Base-by-base conservation (phyloP, 1,140 invertebrate genomes). In the Polyergus mexicanus region DNA sequence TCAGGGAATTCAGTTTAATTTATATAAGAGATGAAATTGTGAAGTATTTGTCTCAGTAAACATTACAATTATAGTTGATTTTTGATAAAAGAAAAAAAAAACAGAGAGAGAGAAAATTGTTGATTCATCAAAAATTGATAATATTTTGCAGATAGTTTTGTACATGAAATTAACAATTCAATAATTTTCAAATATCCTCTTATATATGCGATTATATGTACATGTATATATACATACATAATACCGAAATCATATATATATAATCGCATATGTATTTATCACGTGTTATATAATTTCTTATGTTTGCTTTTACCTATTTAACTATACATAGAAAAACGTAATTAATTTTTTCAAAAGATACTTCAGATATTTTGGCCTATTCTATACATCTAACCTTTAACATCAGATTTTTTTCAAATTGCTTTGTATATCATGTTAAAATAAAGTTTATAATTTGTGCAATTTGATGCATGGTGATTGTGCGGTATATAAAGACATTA, bases 1-100 rank as follows among this genome's bases (percentile, higher is more conserved):
- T 91, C 87, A 91, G 89, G 88, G 88, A 89, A 78, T 89, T 72
- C 38, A 54, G 32, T 58, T 84, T 77, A 58, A 11, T 85, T 44
- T 86, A 71, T n/a, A 60, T 65, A 81, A 80, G 11, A 81, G 6
- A 83, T 10, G 13, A 44, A 60, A 60, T 22, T 56, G 11, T 44
- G 8, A 3, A 69, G n/a, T 41, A 62, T 2, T 81, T 85, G 66
- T 41, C 41, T 47, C 5, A 3, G 28, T 41, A 41, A 56, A 56
- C 3, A 4, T 69, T 44, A 44, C 2, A 44, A 1, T 51, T 47
- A 13, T 16, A 76, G 16, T 62, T 19, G 19, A 5, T 0, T 44
- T 44, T 10, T 19, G 28, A 28, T 19, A 16, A n/a, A 32, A 19
- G 47, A 54, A 47, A 19, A 28, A 13, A 25, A 62, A 74, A 11